Evolutionary conservation across 2,113 vertebrate genomes (phyloP).

Genomic region (Poeciliopsis turrubarensis): DNA sequence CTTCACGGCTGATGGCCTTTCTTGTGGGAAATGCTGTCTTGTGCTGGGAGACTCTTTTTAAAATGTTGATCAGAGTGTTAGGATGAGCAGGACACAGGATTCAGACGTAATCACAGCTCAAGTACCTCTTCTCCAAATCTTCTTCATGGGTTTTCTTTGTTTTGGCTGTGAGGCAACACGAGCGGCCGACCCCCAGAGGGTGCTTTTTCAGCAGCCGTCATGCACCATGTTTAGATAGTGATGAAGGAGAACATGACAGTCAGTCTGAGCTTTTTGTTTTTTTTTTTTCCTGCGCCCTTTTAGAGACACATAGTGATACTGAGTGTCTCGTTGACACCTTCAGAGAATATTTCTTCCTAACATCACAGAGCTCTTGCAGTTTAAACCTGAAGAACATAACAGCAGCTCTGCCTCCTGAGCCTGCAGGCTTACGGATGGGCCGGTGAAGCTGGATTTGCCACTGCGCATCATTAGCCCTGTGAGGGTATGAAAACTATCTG

Average conservation of each 20-base stretch:
- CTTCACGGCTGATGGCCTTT: background rate
- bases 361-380: constrained; percentile 1
- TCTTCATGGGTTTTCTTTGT: constrained; percentile 19
- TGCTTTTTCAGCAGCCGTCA: background rate
- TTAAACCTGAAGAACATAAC: constrained; percentile 11
- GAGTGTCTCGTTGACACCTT: background rate
- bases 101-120: constrained; percentile 7
- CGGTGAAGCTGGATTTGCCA: constrained; percentile 30
- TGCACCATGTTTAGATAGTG: background rate
- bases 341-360: background rate
- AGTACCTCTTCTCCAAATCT: background rate
- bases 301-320: background rate
- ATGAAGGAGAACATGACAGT: background rate
- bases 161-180: background rate
- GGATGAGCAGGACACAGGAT: background rate
- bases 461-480: constrained; percentile 17
- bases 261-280: background rate
- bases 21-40: constrained; percentile 11
- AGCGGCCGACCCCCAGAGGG: constrained; percentile 1
- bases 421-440: constrained; percentile 24
- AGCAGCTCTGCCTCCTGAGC: background rate
- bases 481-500: constrained; percentile 16
- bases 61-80: constrained; percentile 8
- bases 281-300: constrained; percentile 1
- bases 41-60: background rate